Percentiles rank a stretch among this genome's conserved stretches.
These are phyloP conservation scores for Eupithecia subumbrata DNA, from an alignment of 2,888 invertebrate species.

Conservation along the genomic window DNA sequence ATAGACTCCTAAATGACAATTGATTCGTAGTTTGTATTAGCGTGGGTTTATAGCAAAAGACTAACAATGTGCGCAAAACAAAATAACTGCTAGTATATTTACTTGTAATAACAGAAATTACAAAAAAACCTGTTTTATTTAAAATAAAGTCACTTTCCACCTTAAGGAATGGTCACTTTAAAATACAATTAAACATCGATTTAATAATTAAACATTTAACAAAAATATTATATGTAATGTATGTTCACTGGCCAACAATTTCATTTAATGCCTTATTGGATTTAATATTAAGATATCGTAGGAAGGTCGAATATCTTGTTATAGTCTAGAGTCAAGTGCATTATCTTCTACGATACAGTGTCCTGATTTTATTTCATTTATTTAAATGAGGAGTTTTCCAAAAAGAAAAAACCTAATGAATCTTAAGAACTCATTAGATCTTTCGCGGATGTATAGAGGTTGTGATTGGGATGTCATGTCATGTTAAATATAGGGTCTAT, in stretches of 20 bases:
- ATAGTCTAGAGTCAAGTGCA: not conserved
- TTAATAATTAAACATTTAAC: not conserved
- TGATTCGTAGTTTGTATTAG: too few relatives aligned
- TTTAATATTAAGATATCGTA: constrained; percentile 8
- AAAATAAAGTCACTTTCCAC: too few relatives aligned
- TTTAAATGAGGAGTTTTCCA: not conserved
- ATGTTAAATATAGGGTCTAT: too few relatives aligned
- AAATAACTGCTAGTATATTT: too few relatives aligned
- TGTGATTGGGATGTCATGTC: too few relatives aligned
- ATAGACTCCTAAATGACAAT: too few relatives aligned
- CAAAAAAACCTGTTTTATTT: too few relatives aligned
- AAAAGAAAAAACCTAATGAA: not conserved
- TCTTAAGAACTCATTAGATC: too few relatives aligned
- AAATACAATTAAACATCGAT: not conserved
- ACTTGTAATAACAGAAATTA: too few relatives aligned
- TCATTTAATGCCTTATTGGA: constrained; percentile 55
- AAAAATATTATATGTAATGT: not conserved
- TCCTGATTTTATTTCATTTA: not conserved
- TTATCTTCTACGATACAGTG: not conserved
- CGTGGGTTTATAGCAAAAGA: too few relatives aligned
- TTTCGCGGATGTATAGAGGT: too few relatives aligned
- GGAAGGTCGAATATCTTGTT: not conserved
- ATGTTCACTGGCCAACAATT: constrained; percentile 65
- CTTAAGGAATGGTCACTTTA: not conserved
- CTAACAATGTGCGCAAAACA: too few relatives aligned